phyloP scores from a whole-genome alignment of 2,113 vertebrate species.

The Daphoenositta chrysoptera region DNA sequence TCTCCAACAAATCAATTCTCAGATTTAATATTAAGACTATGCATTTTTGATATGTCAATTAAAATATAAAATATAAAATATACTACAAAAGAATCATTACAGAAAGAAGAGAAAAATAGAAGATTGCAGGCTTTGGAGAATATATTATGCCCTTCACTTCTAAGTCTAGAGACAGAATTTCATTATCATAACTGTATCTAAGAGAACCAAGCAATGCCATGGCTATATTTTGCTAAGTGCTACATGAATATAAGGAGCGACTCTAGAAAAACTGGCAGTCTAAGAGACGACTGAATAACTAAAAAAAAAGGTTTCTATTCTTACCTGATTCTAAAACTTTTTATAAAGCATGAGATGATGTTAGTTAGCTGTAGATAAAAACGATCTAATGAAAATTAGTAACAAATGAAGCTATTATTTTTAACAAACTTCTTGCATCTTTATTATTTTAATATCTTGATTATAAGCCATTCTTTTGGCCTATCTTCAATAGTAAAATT shows the following conservation, averaged over 20 bases:
- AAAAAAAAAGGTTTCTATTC: not conserved
- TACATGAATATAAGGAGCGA: not conserved
- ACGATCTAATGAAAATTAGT: not conserved
- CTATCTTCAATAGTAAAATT: not conserved
- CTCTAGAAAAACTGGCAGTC: not conserved
- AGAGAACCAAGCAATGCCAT: not conserved
- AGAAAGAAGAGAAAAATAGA: not conserved
- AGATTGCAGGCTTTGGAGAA: not conserved
- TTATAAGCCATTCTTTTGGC: not conserved
- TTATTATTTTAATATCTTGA: not conserved
- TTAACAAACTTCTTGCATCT: not conserved
- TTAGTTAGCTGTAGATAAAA: not conserved
- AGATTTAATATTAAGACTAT: not conserved
- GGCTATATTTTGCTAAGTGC: not conserved
- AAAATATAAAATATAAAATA: not conserved
- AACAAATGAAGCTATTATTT: not conserved
- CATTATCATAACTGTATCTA: not conserved
- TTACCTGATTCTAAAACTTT: not conserved
- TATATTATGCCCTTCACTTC: accelerated
- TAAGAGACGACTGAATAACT: not conserved
- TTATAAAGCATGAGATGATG: not conserved
- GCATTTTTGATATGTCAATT: not conserved
- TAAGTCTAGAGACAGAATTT: not conserved
- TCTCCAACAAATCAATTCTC: not conserved
- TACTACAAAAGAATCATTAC: not conserved